Evolutionary conservation across 2,888 invertebrate genomes (phyloP).

Genomic region (Cataglyphis cursor): DNA sequence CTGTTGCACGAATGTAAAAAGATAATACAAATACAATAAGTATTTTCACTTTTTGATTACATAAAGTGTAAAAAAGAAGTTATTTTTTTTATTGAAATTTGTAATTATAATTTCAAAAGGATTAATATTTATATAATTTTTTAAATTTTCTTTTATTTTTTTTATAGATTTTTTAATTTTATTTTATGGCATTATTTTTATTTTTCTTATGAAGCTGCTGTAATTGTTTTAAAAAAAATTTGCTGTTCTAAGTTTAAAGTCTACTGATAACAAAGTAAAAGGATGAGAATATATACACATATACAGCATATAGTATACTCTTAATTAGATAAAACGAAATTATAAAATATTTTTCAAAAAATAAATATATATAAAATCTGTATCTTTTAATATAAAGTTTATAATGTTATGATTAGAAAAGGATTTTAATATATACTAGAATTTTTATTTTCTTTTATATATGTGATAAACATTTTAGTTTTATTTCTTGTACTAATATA

Average conservation of each 20-base stretch:
- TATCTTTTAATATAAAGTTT: not conserved
- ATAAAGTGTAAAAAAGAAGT: not conserved
- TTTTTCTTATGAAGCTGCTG: too few species aligned
- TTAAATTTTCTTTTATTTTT: too few species aligned
- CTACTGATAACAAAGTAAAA: not conserved
- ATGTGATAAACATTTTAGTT: not conserved
- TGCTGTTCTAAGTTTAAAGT: not conserved
- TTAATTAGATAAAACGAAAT: not conserved
- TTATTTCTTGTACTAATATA: not conserved
- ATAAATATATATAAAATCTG: not conserved
- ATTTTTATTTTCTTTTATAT: not conserved
- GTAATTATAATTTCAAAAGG: not conserved
- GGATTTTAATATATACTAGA: not conserved
- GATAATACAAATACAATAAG: not conserved
- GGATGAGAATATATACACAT: not conserved
- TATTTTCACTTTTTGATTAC: not conserved
- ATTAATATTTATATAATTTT: not conserved
- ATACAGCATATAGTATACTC: not conserved
- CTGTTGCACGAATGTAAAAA: conserved; percentile 96
- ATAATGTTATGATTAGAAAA: not conserved
- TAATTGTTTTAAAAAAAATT: not conserved
- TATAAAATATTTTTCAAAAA: not conserved
- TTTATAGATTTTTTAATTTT: too few species aligned
- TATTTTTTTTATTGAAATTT: not conserved
- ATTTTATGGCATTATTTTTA: too few species aligned